Evolutionary conservation across 1,140 invertebrate genomes (phyloP), one percentile per base, ranked within the genome.

Genomic region (Plectrocnemia conspersa): DNA sequence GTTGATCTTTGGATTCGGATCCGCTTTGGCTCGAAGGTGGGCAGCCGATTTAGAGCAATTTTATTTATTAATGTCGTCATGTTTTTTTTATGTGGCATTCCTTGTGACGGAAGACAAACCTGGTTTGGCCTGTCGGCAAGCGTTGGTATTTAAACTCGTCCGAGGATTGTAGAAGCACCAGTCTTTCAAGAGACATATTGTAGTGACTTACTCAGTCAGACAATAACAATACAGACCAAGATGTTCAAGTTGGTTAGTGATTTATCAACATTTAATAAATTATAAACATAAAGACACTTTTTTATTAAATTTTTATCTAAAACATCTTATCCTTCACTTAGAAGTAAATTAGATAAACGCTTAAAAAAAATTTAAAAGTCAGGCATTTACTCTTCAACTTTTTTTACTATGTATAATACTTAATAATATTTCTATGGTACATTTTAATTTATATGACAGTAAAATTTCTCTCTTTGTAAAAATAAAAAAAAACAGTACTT

Each of bases 221-320:
- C 60, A 58, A 62, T 49, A 62, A 54, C 48, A 53, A 52, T 47
- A 58, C 60, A 58, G 54, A 59, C 41, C 62, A 69, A 48, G 50
- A 72, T 72, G 70, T 71, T 68, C 64, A 68, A 68, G 63, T 64
- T 65, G 61, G 70, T 72, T 56, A 71, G 69, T 69, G 49, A 41
- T n/a, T n/a, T n/a, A n/a, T n/a, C n/a, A n/a, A n/a, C n/a, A n/a
- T n/a, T n/a, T n/a, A n/a, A n/a, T n/a, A n/a, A n/a, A n/a, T n/a
- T n/a, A n/a, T n/a, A n/a, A n/a, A n/a, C n/a, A n/a, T n/a, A n/a
- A n/a, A n/a, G n/a, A n/a, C n/a, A n/a, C n/a, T n/a, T n/a, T n/a
- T n/a, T n/a, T n/a, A n/a, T n/a, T n/a, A n/a, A n/a, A n/a, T n/a
- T n/a, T n/a, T n/a, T n/a, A n/a, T n/a, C n/a, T n/a, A n/a, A n/a